Evolutionary conservation across 2,888 invertebrate species (phyloP).

Genomic region (Nomada fucata): DNA sequence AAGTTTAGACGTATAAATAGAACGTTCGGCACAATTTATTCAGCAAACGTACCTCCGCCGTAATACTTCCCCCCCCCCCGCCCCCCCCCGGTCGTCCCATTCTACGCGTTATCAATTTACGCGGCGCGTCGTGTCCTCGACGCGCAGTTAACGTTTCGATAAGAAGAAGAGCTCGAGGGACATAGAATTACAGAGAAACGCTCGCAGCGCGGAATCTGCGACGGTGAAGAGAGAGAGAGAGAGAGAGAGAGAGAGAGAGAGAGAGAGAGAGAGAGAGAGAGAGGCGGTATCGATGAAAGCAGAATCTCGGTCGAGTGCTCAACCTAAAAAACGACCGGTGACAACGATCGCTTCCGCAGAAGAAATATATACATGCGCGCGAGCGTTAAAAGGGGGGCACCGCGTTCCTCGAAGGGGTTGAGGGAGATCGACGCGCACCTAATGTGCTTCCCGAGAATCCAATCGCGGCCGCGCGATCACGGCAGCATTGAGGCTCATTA

Average conservation of each 20-base stretch:
- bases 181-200: background rate
- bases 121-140: background rate
- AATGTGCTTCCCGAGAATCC: conserved; percentile 55
- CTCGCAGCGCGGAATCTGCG: background rate
- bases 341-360: conserved; percentile 32
- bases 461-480: conserved; percentile 47
- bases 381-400: background rate
- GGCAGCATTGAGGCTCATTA: conserved; percentile 56
- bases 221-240: too few relatives aligned
- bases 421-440: conserved; percentile 19
- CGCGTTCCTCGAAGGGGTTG: conserved; percentile 10
- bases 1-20: conserved; percentile 14
- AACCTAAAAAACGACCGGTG: conserved; percentile 18
- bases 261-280: too few relatives aligned
- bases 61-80: background rate
- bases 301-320: conserved; percentile 42
- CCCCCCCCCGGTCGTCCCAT: too few relatives aligned
- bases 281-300: background rate
- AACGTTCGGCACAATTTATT: conserved; percentile 39
- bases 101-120: background rate
- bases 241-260: too few relatives aligned
- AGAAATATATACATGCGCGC: background rate
- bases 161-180: too few relatives aligned
- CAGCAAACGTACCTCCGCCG: conserved; percentile 28
- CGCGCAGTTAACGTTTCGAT: background rate